These are phyloP conservation scores for Heliconius congener DNA, from an alignment of 1,140 invertebrate genomes.

Conservation along the genomic window DNA sequence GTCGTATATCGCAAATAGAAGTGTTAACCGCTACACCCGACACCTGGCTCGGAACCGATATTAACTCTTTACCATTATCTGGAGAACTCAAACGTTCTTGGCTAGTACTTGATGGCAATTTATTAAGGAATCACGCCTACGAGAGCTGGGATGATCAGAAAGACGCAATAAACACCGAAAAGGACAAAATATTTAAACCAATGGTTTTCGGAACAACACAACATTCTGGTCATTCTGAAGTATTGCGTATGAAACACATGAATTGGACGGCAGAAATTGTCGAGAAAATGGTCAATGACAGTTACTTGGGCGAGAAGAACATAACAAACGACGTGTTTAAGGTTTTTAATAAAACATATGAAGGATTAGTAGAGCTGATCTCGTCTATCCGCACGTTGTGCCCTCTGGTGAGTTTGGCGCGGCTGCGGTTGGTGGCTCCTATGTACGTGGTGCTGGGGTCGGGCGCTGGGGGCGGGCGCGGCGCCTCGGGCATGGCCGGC, in stretches of 20 bases:
- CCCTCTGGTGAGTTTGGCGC: constrained; percentile 85
- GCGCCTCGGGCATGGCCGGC: constrained; percentile 50
- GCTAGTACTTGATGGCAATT: constrained; percentile 87
- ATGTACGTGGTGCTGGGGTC: constrained; percentile 86
- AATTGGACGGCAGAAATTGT: constrained; percentile 85
- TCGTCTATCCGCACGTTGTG: constrained; percentile 91
- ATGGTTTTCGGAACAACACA: constrained; percentile 88
- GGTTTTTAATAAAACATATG: constrained; percentile 85
- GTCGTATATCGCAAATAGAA: constrained; percentile 83
- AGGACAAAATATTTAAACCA: constrained; percentile 72
- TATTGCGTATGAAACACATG: constrained; percentile 81
- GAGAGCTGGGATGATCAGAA: constrained; percentile 81
- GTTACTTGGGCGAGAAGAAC: constrained; percentile 83
- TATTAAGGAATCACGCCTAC: constrained; percentile 84
- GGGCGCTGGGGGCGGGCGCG: constrained; percentile 53
- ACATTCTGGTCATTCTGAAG: constrained; percentile 84
- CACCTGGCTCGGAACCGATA: constrained; percentile 83
- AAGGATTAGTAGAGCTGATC: constrained; percentile 86
- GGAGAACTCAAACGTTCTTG: constrained; percentile 86
- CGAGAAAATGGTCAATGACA: constrained; percentile 84
- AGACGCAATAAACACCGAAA: constrained; percentile 68
- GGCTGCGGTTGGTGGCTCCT: constrained; percentile 82
- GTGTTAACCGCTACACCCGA: constrained; percentile 86
- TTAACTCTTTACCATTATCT: constrained; percentile 82
- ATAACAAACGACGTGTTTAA: constrained; percentile 83